These are phyloP conservation scores for Phyto melanocephala DNA, from an alignment of 2,888 invertebrate genomes.

Conservation along the genomic window DNA sequence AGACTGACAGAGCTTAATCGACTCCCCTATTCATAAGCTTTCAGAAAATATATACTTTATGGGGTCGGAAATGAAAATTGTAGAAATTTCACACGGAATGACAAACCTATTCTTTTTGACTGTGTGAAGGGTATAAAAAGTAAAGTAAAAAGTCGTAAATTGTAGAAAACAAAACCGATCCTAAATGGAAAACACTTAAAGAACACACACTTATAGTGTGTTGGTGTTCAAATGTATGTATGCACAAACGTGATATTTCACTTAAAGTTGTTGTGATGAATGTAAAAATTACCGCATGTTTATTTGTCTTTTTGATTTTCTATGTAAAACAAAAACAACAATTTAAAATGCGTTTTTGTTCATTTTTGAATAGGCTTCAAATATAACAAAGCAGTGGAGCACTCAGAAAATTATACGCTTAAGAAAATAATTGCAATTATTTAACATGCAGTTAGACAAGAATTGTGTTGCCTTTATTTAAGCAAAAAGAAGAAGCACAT, in stretches of 20 bases:
- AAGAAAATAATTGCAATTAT: constrained; percentile 7
- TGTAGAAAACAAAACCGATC: constrained; percentile 21
- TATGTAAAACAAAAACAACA: constrained; percentile 2
- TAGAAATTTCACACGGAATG: too few species aligned
- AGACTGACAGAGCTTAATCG: too few species aligned
- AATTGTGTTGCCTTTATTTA: too few species aligned
- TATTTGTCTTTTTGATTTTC: background rate
- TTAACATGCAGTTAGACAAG: constrained; percentile 38
- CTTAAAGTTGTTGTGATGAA: constrained; percentile 47
- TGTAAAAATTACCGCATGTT: constrained; percentile 25
- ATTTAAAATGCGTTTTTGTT: constrained; percentile 6
- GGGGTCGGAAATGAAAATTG: too few species aligned
- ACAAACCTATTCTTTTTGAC: too few species aligned
- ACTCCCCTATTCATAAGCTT: too few species aligned
- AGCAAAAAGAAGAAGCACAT: too few species aligned
- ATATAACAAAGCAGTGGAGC: background rate
- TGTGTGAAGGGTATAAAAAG: too few species aligned
- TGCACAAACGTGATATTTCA: constrained; percentile 56
- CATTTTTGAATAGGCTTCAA: constrained; percentile 41
- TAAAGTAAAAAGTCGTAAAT: background rate
- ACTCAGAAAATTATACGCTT: too few species aligned
- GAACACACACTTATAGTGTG: constrained; percentile 17
- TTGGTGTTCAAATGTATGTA: too few species aligned
- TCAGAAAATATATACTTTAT: too few species aligned
- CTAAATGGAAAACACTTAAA: constrained; percentile 48